Conservation (phyloP, 2,888 invertebrate genomes). For the Mesochorus sp. region DNA sequence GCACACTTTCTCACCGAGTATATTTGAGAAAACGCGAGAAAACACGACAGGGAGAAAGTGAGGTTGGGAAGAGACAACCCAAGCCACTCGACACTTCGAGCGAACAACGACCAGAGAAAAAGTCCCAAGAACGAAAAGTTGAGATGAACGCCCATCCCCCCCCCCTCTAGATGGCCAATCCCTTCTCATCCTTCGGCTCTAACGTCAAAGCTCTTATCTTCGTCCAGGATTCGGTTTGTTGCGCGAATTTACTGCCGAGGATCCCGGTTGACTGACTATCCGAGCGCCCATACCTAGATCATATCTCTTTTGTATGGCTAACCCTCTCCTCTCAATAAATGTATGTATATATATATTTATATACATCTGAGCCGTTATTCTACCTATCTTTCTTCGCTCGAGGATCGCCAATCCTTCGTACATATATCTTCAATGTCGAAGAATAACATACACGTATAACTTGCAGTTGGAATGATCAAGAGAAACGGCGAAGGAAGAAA, state of each 20-base stretch:
- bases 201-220: slow-evolving; percentile 45
- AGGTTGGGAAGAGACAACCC: background rate
- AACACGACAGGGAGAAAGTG: background rate
- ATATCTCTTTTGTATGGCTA: slow-evolving; percentile 66
- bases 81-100: background rate
- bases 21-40: slow-evolving; percentile 5
- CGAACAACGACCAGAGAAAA: background rate
- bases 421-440: background rate
- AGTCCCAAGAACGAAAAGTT: slow-evolving; percentile 12
- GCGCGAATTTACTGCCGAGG: slow-evolving; percentile 71
- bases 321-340: background rate
- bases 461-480: background rate
- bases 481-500: background rate
- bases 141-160: background rate
- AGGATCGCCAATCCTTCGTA: background rate
- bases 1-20: slow-evolving; percentile 26
- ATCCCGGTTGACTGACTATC: slow-evolving; percentile 68
- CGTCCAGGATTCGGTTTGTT: slow-evolving; percentile 65
- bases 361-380: background rate
- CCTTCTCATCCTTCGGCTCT: slow-evolving; percentile 11
- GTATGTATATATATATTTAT: too few relatives aligned
- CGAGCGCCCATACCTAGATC: slow-evolving; percentile 61
- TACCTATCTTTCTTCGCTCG: slow-evolving; percentile 18
- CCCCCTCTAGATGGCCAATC: background rate
- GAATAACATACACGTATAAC: background rate